Base-by-base conservation (phyloP, 1,140 invertebrate genomes). In the Rhopalosiphum padi region DNA sequence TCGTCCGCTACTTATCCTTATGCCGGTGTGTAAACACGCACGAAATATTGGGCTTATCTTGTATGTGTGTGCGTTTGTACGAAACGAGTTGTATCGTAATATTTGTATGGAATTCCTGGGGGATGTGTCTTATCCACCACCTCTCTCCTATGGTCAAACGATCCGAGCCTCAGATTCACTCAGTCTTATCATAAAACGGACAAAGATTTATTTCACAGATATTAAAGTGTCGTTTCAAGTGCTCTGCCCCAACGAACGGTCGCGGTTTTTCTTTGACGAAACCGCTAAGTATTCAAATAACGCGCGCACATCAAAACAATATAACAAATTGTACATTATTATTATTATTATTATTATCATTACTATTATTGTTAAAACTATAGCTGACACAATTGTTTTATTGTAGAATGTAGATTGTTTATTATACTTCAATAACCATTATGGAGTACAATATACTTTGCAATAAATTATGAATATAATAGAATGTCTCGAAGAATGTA, bases 61-160 rank as follows among this genome's bases (percentile, higher is more conserved):
- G 0, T 53, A 15, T 37, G 77, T 83, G 77, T 83, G 46, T 92
- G 46, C 23, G 37, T 90, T 90, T 43, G 89, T 68, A 68, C 37
- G 37, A 68, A 90, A 60, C 89, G 82, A 93, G 91, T 93, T 35
- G 77, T 92, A 41, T 51, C 30, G 82, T 86, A 93, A 93, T 93
- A 86, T 93, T 93, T 93, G 91, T 93, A 93, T 51, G 91, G 82
- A 93, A 86, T 93, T 86, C 91, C 91, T 53, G 82, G 22, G 91
- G 91, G 91, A 86, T 55, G 91, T 86, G 91, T 93, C 51, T 92
- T 85, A 48, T 92, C 60, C 91, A n/a, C 35, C 77, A 68, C 85
- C 85, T 46, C 85, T 43, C 83, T 25, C 9, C 43, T 43, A 23
- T 86, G 85, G 85, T 86, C 85, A 46, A 30, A 43, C 25, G 85